phyloP scores from a whole-genome alignment of 2,113 vertebrate species.

The Anolis carolinensis region DNA sequence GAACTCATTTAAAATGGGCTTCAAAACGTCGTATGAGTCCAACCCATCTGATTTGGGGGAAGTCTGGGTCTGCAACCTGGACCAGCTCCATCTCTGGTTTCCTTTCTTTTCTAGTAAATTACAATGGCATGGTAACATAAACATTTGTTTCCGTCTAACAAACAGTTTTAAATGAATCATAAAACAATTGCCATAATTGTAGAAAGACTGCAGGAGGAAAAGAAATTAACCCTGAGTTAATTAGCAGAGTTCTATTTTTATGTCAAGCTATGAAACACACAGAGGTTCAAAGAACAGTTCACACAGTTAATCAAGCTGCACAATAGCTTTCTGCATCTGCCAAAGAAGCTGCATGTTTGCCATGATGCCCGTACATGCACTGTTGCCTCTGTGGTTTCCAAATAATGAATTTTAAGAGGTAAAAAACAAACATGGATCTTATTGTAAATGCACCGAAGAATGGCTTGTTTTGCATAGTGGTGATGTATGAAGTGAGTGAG shows the following conservation, averaged over 20 bases:
- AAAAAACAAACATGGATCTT: too few relatives aligned
- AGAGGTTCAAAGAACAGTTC: constrained; percentile 91
- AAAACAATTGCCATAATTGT: constrained; percentile 40
- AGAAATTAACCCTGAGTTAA: neutral
- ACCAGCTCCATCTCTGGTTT: neutral
- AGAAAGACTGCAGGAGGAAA: neutral
- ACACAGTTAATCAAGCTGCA: constrained; percentile 84
- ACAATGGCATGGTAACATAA: neutral
- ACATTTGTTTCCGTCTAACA: constrained; percentile 20
- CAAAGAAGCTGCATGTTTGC: constrained; percentile 76
- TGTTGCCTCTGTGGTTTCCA: too few relatives aligned
- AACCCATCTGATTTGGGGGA: constrained; percentile 7
- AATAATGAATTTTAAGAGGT: too few relatives aligned
- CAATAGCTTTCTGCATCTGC: constrained; percentile 91
- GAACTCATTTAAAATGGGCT: neutral
- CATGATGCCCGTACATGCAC: too few relatives aligned
- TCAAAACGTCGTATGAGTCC: neutral
- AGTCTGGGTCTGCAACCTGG: neutral
- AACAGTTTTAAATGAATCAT: constrained; percentile 22
- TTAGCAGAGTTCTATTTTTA: neutral
- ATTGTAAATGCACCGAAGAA: too few relatives aligned
- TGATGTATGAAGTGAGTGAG: too few relatives aligned
- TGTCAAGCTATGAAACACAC: constrained; percentile 91
- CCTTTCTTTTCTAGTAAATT: neutral
- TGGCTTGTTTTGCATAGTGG: constrained; percentile 79